A percentile compares a stretch with the other conserved stretches of the same genome.
Evolutionary conservation across 23 tunicate genomes (phyloP).

Genomic region (Diplosoma virens): DNA sequence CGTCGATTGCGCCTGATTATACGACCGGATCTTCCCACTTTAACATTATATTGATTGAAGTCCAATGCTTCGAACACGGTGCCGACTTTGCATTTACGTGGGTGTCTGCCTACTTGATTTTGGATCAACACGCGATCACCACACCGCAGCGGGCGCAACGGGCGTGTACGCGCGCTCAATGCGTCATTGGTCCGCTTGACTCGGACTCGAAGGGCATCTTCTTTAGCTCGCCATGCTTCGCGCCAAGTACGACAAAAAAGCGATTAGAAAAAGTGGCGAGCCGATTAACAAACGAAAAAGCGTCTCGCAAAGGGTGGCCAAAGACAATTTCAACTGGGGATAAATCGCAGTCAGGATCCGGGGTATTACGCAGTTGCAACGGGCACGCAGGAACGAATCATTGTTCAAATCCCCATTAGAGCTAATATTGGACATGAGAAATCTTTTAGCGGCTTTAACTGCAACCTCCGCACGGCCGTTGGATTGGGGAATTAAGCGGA

Average conservation of each 20-base stretch:
- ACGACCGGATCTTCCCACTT: background rate
- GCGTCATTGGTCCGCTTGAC: background rate
- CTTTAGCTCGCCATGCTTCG: slow-evolving; percentile 1
- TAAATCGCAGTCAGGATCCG: background rate
- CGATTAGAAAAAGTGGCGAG: background rate
- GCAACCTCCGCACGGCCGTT: slow-evolving; percentile 1
- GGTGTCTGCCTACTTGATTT: background rate
- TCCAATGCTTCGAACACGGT: background rate
- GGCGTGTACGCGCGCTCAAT: background rate
- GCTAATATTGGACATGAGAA: background rate
- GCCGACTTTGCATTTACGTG: background rate
- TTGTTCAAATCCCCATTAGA: background rate
- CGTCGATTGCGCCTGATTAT: background rate
- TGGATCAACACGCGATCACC: background rate
- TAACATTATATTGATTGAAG: background rate
- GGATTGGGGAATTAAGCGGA: background rate
- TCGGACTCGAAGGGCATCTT: background rate
- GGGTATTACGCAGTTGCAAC: background rate
- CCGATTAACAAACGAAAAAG: background rate
- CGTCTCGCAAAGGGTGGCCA: background rate
- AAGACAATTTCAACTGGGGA: background rate
- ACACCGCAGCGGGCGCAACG: background rate
- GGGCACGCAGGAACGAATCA: background rate
- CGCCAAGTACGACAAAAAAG: background rate
- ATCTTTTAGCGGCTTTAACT: background rate